Base-by-base conservation (phyloP, 2,113 vertebrate species). In the Ochotona curzoniae region DNA sequence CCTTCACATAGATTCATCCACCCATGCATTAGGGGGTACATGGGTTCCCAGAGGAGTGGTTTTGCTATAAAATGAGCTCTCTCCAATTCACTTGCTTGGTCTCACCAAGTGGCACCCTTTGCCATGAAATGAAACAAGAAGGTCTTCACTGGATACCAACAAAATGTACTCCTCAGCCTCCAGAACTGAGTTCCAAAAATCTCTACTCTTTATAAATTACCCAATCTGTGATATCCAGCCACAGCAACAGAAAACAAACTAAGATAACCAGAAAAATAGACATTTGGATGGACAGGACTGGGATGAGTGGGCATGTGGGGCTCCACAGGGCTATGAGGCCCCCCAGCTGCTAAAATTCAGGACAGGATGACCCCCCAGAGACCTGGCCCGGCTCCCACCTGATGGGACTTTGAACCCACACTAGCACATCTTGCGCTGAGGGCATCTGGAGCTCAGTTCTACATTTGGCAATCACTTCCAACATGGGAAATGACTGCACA, bases 401-500 rank as follows among this genome's bases (percentile, higher is more conserved):
- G 15, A 63, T 0, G 17, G 9, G 28, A 73, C n/a, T 13, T 2
- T 38, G 54, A 71, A 66, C 49, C 64, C 32, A 23, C 23, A 51
- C 30, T 17, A 57, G 17, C 20, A 66, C 32, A 64, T 32, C 66
- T 44, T 87, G 18, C 17, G 70, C 30, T 8, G 28, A 51, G 32
- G 49, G 15, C 25, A 23, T 64, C n/a, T 20, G 30, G 21, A 21
- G 7, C 8, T 83, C 26, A 81, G 76, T 35, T 90, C 47, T 51
- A 76, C 15, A 1, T 66, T 54, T 35, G 11, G 2, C 28, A 84
- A 61, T 30, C 83, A n/a, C 54, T 93, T 86, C 74, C 60, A 35
- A 93, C 89, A 17, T 87, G 15, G 80, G 4, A 89, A 95, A 86
- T n/a, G 81, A 87, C 30, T 30, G 44, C n/a, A 71, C 20, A 13